Conservation (phyloP, 1,140 invertebrate genomes). For the Andricus grossulariae region DNA sequence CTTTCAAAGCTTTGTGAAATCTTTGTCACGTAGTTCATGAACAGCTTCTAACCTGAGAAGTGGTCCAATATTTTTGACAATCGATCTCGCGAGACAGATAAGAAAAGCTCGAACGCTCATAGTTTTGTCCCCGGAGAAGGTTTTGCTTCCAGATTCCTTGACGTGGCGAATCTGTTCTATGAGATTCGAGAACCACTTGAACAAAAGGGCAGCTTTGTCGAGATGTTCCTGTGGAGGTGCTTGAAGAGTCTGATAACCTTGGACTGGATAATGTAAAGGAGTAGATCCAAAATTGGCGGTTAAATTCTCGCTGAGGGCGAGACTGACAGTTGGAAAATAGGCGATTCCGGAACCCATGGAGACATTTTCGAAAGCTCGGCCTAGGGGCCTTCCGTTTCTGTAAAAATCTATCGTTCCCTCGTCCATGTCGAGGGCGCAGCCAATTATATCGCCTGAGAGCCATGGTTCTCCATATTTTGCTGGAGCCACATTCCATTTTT, state of each 20-base stretch:
- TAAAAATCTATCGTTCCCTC: conserved; percentile 78
- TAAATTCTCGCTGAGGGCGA: conserved; percentile 85
- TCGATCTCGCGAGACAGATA: conserved; percentile 73
- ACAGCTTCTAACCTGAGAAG: conserved; percentile 53
- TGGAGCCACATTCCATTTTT: conserved; percentile 89
- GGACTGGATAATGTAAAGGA: conserved; percentile 83
- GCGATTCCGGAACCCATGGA: conserved; percentile 83
- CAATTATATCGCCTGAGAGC: conserved; percentile 89
- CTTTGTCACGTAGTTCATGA: too few relatives aligned
- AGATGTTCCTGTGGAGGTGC: conserved; percentile 77
- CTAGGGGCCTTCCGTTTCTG: conserved; percentile 86
- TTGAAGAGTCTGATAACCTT: conserved; percentile 83
- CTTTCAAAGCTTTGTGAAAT: too few relatives aligned
- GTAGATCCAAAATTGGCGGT: conserved; percentile 88
- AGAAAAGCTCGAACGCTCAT: conserved; percentile 72
- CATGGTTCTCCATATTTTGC: conserved; percentile 87
- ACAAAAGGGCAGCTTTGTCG: conserved; percentile 76
- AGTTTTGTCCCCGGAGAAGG: conserved; percentile 30
- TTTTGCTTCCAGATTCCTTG: conserved; percentile 33
- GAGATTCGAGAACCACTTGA: conserved; percentile 79
- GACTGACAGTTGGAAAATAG: conserved; percentile 87
- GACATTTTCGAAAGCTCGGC: conserved; percentile 85
- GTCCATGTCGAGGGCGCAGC: conserved; percentile 86
- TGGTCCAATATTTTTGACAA: conserved; percentile 78
- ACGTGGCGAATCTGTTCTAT: conserved; percentile 68